Conservation (phyloP, 2,888 invertebrate genomes). For the Neuroscelio doddi region DNA sequence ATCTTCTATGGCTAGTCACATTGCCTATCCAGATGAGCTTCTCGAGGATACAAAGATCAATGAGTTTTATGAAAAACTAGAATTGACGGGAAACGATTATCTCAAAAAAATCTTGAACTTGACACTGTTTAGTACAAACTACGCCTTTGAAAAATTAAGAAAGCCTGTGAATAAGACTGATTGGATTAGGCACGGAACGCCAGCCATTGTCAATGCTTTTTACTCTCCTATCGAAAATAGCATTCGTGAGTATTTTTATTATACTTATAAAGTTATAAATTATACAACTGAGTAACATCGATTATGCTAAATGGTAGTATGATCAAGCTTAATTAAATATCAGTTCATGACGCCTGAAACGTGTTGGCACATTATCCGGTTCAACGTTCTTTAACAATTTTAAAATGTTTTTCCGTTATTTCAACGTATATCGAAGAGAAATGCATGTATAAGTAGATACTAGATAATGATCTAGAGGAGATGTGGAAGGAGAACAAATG, state of each 20-base stretch:
- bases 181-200: constrained; percentile 73
- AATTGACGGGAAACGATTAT: constrained; percentile 70
- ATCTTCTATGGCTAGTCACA: constrained; percentile 88
- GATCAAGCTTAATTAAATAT: too few relatives aligned
- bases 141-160: constrained; percentile 72
- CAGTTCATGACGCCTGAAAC: too few relatives aligned
- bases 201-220: constrained; percentile 75
- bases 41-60: constrained; percentile 86
- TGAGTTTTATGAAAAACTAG: constrained; percentile 79
- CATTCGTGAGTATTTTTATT: constrained; percentile 72
- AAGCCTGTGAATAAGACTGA: constrained; percentile 74
- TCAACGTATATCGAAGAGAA: neutral
- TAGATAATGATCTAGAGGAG: too few relatives aligned
- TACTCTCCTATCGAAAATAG: constrained; percentile 75
- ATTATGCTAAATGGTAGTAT: too few relatives aligned
- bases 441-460: too few relatives aligned
- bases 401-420: neutral
- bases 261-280: too few relatives aligned
- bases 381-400: too few relatives aligned
- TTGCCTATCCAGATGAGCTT: constrained; percentile 94
- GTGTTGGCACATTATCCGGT: too few relatives aligned
- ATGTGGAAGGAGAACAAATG: too few relatives aligned
- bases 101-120: constrained; percentile 73
- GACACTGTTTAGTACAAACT: constrained; percentile 73
- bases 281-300: too few relatives aligned